Evolutionary conservation across 1,140 invertebrate species (phyloP), one percentile per base, ranked within the genome.

Genomic region (Sitophilus oryzae): DNA sequence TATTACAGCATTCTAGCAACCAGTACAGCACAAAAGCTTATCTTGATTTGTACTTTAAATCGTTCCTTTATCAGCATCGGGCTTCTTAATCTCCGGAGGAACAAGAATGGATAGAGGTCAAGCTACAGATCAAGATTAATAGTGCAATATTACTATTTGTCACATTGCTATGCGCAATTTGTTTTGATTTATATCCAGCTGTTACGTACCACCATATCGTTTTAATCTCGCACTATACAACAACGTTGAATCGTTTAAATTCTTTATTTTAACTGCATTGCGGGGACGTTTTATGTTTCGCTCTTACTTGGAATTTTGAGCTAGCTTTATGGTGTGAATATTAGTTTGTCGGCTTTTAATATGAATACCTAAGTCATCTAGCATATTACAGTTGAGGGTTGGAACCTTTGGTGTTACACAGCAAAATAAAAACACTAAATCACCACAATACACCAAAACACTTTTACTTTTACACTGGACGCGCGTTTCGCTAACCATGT

Each of bases 101-200:
- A 30, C 25, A 30, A 30, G 25, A 30, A 30, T 30, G 5, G 25
- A 6, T 30, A 30, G 11, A 30, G 25, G 25, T 30, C 25, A 11
- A 30, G 37, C n/a, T 15, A n/a, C n/a, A 40, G 37, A 3, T 40
- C n/a, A 16, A 40, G 37, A 40, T 40, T 40, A 40, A 40, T 40
- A 40, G 37, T 18, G 16, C 16, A 40, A 40, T 40, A 40, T 15
- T 40, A 40, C 37, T 40, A 15, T 40, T 40, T 40, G 37, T 40
- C 37, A 16, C n/a, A 14, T 40, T 15, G 37, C 37, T 15, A 15
- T 16, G 37, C n/a, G 37, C 16, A 40, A 40, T 40, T 40, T 40
- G 16, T 40, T 16, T n/a, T 40, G 37, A 40, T 40, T 40, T 40
- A 40, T 40, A 14, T 40, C 37, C 37, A 40, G 16, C 37, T 40